A percentile compares a stretch with the other conserved stretches of the same genome.
Conservation (phyloP, 2,113 vertebrate genomes). For the Pelvicachromis taeniatus region DNA sequence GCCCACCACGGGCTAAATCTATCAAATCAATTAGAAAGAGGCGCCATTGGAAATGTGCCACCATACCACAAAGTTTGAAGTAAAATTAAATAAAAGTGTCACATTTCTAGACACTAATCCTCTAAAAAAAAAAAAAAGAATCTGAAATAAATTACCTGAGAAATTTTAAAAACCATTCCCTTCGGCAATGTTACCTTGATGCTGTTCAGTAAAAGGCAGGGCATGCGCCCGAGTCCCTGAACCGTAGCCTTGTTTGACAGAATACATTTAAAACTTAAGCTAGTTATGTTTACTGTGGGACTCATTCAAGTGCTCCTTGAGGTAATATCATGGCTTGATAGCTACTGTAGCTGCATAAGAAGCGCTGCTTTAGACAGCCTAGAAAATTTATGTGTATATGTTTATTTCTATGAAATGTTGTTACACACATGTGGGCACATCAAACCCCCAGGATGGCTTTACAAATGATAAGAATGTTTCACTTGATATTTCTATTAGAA, state of each 20-base stretch:
- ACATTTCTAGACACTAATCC: not conserved
- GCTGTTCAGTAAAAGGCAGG: not conserved
- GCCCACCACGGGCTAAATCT: not conserved
- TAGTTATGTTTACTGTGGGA: slow-evolving; percentile 40
- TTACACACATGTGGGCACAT: not conserved
- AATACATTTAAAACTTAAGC: slow-evolving; percentile 34
- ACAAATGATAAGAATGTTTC: slow-evolving; percentile 2
- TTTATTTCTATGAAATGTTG: slow-evolving; percentile 24
- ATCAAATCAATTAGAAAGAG: not conserved
- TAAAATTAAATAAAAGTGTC: not conserved
- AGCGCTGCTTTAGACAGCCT: slow-evolving; percentile 1
- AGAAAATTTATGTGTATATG: slow-evolving; percentile 12
- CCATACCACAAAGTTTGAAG: not conserved
- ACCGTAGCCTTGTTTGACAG: slow-evolving; percentile 5
- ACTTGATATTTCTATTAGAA: not conserved
- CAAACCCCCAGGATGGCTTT: not conserved
- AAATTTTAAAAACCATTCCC: not conserved
- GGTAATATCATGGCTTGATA: slow-evolving; percentile 18
- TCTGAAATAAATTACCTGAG: not conserved
- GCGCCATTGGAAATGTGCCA: not conserved
- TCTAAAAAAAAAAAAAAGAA: not conserved
- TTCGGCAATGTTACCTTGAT: not conserved
- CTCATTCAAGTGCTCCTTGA: slow-evolving; percentile 12
- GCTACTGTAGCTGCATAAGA: not conserved
- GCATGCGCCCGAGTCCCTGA: not conserved